phyloP scores from a whole-genome alignment of 2,113 vertebrate genomes.

The Xenopus laevis region DNA sequence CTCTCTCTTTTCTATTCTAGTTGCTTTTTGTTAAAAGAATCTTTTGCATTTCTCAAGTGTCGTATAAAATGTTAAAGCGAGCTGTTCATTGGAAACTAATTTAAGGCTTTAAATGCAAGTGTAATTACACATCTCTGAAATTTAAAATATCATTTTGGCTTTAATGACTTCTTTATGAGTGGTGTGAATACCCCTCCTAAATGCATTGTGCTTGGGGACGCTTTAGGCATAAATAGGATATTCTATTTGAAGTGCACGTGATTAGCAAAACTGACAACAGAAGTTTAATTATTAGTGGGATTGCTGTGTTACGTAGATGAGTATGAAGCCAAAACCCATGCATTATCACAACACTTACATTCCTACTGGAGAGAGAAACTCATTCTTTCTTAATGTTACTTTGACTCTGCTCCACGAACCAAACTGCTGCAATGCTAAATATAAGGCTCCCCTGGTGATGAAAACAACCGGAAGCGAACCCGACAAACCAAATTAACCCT shows the following conservation, averaged over 20 bases:
- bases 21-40: no score
- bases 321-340: neutral
- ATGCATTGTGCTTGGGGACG: conserved; percentile 1
- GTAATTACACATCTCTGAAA: conserved; percentile 18
- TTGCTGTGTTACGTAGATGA: neutral
- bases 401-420: no score
- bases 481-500: no score
- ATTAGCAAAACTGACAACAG: conserved; percentile 11
- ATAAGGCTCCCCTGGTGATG: no score
- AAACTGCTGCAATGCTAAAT: no score
- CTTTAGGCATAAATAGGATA: conserved; percentile 29
- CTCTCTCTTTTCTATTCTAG: no score
- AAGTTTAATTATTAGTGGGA: conserved; percentile 6
- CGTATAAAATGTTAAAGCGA: no score
- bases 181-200: conserved; percentile 11
- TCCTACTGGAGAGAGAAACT: no score
- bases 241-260: neutral
- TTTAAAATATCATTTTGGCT: conserved; percentile 13
- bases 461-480: no score
- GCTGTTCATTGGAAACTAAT: no score
- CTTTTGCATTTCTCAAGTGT: no score
- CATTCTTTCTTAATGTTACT: no score
- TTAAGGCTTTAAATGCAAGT: neutral
- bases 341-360: neutral
- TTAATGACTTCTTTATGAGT: conserved; percentile 29